A percentile compares a stretch with the other conserved stretches of the same genome.
phyloP scores from a whole-genome alignment of 2,797 vertebrate genomes.

The Sebastes diploproa region DNA sequence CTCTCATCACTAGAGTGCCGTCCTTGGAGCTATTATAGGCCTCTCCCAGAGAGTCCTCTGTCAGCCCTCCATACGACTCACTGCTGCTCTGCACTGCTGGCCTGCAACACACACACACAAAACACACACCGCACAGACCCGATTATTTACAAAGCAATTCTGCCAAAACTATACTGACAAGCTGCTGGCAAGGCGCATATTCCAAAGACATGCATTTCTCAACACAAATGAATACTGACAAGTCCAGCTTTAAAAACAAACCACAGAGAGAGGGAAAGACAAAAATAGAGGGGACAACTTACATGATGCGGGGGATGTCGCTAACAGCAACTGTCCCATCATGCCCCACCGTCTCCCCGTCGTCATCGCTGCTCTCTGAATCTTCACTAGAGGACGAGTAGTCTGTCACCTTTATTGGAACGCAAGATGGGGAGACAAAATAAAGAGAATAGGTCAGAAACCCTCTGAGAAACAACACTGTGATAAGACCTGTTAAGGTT shows the following conservation, averaged over 20 bases:
- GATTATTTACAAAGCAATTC: slow-evolving; percentile 39
- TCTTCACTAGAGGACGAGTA: slow-evolving; percentile 98
- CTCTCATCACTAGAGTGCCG: slow-evolving; percentile 92
- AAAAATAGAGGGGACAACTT: slow-evolving; percentile 59
- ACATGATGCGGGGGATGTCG: slow-evolving; percentile 98
- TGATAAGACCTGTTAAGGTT: neutral
- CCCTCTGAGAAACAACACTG: neutral
- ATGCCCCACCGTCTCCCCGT: slow-evolving; percentile 90
- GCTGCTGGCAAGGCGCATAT: slow-evolving; percentile 23
- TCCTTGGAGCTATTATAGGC: slow-evolving; percentile 92
- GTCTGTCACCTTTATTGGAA: slow-evolving; percentile 88
- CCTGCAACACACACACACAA: slow-evolving; percentile 74
- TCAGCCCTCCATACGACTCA: slow-evolving; percentile 87
- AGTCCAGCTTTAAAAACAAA: neutral
- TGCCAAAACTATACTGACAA: slow-evolving; percentile 28
- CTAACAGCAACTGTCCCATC: slow-evolving; percentile 95
- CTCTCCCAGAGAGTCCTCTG: slow-evolving; percentile 87
- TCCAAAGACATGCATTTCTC: slow-evolving; percentile 12
- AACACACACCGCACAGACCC: neutral
- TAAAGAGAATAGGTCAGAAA: neutral
- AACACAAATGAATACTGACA: slow-evolving; percentile 31
- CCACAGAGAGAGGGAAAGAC: neutral
- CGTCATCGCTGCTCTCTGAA: slow-evolving; percentile 94
- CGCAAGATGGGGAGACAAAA: neutral
- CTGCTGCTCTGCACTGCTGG: slow-evolving; percentile 85